Evolutionary conservation across 2,113 vertebrate genomes (phyloP).

Genomic region (Tangachromis dhanisi): DNA sequence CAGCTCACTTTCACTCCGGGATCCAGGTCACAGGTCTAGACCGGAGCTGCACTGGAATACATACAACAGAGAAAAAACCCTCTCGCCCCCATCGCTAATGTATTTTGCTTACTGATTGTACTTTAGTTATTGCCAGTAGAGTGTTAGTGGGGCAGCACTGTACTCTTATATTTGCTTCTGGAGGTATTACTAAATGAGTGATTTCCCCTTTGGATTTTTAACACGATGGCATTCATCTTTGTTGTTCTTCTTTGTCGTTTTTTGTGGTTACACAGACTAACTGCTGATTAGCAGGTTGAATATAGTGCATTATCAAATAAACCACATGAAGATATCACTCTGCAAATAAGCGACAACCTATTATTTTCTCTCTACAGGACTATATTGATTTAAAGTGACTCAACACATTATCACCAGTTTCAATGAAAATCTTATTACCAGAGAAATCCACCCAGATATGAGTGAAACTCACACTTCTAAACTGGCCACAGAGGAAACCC

Average conservation of each 20-base stretch:
- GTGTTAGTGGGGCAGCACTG: neutral
- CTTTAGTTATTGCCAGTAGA: neutral
- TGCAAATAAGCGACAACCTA: neutral
- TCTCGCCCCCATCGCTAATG: neutral
- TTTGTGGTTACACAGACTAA: neutral
- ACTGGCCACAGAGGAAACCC: neutral
- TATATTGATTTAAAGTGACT: neutral
- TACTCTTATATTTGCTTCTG: neutral
- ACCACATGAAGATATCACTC: neutral
- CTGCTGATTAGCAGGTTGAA: neutral
- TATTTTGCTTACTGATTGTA: neutral
- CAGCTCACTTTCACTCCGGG: constrained; percentile 22
- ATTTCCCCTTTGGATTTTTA: neutral
- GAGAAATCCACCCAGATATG: neutral
- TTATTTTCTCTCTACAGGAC: neutral
- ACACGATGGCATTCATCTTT: neutral
- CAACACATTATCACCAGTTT: neutral
- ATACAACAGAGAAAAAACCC: neutral
- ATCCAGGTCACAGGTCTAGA: constrained; percentile 23
- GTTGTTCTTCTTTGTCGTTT: neutral
- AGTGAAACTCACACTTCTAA: neutral
- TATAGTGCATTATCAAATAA: neutral
- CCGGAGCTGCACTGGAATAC: neutral
- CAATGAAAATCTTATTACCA: neutral
- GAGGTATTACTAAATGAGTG: neutral